Base-by-base conservation (phyloP, 2,888 invertebrate genomes). In the Chrysina gloriosa region DNA sequence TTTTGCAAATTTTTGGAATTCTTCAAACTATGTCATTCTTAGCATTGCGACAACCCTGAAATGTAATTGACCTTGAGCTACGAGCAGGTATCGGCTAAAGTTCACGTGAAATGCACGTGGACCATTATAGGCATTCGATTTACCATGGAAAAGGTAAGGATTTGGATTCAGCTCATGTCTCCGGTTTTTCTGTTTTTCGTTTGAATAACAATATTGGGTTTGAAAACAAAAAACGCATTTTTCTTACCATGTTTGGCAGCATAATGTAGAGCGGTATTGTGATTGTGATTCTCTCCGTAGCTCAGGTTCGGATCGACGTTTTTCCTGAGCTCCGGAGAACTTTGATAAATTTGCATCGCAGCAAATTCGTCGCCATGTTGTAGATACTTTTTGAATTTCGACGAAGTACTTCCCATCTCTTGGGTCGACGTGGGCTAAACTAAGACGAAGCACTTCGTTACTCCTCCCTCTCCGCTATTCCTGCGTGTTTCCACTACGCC, bases 341-440 rank as follows among this genome's bases (percentile, higher is more conserved):
- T 87, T 77, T 89, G 88, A 78, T 88, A 90, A 72, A 84, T 83
- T 75, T 89, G 88, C 84, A 90, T 86, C 14, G 89, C 90, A 61
- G 90, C 89, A 77, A 88, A 89, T 79, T 90, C 90, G 79, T 90
- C 90, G 27, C 90, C 90, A 83, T 89, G 87, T 78, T 89, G 88
- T 61, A 90, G 84, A 79, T 89, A 88, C 76, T 89, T 90, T 74
- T 89, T 88, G 79, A 90, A 89, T 80, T 90, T 90, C 29, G 89
- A 89, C 34, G 89, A 89, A 48, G 89, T 85, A 79, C 88, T 90
- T 71, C 90, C 90, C 90, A 90, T 90, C 70, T n/a, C n/a, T 71
- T 80, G 39, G 21, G n/a, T 45, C 16, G 6, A 61, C 27, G 27
- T 7, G 52, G 9, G 19, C 3, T 52, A 52, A 31, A 14, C 52